Evolutionary conservation across 2,113 vertebrate genomes (phyloP), one percentile per base, ranked within the genome.

Genomic region (Merops nubicus): DNA sequence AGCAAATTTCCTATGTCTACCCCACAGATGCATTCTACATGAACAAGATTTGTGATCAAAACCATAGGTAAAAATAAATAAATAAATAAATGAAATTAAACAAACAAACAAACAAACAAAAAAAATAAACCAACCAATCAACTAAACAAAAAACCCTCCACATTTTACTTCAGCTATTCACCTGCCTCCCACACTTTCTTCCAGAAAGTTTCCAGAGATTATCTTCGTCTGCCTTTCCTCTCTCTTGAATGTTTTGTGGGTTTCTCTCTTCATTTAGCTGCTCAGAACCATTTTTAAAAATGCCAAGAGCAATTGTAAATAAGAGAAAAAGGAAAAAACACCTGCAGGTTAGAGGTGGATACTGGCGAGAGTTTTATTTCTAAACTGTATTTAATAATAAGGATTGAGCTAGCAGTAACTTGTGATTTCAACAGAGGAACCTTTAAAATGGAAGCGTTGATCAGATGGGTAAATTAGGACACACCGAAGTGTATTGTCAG

Each of bases 251-350:
- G 10, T 18, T 89, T 73, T 53, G 23, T 48, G 22, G 43, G 47
- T 60, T 95, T 87, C 6, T 73, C 18, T 88, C 23, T 25, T 88
- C 29, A 28, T 63, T 85, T 34, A 83, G 18, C 23, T 68, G 31
- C 10, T 18, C 22, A 9, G 70, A 85, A 72, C 0, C 2, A 51
- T 68, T 83, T 94, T 72, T 34, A 72, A 56, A 22, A 79, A 34
- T 8, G 7, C 45, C 53, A 33, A 57, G 4, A 84, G 6, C 6
- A 75, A 34, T 2, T 56, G 8, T 33, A 50, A 31, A 82, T 84
- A 70, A 40, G 0, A 5, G 5, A 56, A 20, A 63, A 47, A 38
- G 8, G 3, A 11, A 67, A 82, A 68, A 36, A 0, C 3, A 40
- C 20, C 11, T 50, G 53, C n/a, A 56, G 36, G 23, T 63, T 29